Conservation (phyloP, 2,888 invertebrate genomes). For the Ecliptopera silaceata region DNA sequence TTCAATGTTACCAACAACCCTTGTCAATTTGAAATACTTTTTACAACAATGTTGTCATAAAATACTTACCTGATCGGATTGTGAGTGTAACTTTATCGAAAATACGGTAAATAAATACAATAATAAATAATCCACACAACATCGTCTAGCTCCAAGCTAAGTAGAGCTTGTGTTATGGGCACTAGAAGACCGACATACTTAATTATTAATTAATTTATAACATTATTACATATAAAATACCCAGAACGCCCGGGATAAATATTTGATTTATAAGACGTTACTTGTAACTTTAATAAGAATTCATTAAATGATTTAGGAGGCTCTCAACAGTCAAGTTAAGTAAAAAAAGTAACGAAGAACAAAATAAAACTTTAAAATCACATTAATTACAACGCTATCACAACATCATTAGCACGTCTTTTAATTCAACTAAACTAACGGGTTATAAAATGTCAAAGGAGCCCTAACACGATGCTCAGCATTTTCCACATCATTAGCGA, state of each 20-base stretch:
- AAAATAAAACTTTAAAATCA: not conserved
- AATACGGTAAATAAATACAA: no score
- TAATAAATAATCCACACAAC: no score
- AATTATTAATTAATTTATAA: no score
- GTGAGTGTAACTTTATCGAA: not conserved
- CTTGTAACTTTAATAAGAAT: no score
- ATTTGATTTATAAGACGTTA: no score
- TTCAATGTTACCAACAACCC: slow-evolving; percentile 10
- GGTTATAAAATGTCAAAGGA: slow-evolving; percentile 22
- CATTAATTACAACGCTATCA: slow-evolving; percentile 1
- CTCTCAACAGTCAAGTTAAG: no score
- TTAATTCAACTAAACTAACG: slow-evolving; percentile 5
- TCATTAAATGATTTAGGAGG: no score
- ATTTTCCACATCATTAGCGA: slow-evolving; percentile 37
- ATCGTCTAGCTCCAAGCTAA: no score
- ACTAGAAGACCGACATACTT: no score
- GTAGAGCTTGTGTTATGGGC: no score
- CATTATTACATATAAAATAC: no score
- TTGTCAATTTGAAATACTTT: slow-evolving; percentile 15
- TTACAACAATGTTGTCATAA: slow-evolving; percentile 7
- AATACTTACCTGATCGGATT: not conserved
- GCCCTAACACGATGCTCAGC: slow-evolving; percentile 19
- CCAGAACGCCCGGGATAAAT: no score
- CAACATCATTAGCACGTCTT: slow-evolving; percentile 11
- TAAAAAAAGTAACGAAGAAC: not conserved